Percentiles rank a stretch among this genome's conserved stretches.
Evolutionary conservation across 30 jellyfish, hydroid and myxozoan genomes (phyloP).

Genomic region (Aurelia sp.): DNA sequence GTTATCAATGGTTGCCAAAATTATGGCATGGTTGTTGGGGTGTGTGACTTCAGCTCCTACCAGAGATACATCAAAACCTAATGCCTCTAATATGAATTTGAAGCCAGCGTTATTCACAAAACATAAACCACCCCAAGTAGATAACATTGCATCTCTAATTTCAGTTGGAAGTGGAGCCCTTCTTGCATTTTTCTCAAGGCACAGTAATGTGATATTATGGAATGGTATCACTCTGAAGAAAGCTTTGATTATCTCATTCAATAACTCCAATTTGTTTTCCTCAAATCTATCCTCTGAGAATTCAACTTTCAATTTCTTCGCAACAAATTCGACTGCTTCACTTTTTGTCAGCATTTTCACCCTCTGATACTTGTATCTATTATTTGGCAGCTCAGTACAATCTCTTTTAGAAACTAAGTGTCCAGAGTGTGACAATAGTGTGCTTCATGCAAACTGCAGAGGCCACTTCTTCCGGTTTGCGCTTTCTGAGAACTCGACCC

Average conservation of each 20-base stretch:
- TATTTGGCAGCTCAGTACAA: too few relatives aligned
- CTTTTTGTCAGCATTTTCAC: background rate
- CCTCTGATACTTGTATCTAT: too few relatives aligned
- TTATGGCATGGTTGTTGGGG: background rate
- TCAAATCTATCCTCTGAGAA: background rate
- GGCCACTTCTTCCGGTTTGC: too few relatives aligned
- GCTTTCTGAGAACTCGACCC: too few relatives aligned
- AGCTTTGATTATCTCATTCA: conserved; percentile 4
- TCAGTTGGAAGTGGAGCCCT: background rate
- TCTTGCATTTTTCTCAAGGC: background rate
- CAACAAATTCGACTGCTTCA: conserved; percentile 19
- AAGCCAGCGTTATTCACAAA: conserved; percentile 19
- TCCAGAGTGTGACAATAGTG: too few relatives aligned
- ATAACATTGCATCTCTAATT: background rate
- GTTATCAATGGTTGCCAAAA: background rate
- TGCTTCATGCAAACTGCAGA: too few relatives aligned
- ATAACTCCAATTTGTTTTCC: background rate
- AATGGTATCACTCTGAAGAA: background rate
- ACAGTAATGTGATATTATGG: background rate
- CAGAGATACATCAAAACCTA: background rate
- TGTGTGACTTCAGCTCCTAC: background rate
- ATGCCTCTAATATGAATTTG: background rate
- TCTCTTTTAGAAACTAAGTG: too few relatives aligned
- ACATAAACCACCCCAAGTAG: conserved; percentile 11
- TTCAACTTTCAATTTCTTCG: background rate